Evolutionary conservation across 2,113 vertebrate species (phyloP).

Genomic region (Pyrgilauda ruficollis): DNA sequence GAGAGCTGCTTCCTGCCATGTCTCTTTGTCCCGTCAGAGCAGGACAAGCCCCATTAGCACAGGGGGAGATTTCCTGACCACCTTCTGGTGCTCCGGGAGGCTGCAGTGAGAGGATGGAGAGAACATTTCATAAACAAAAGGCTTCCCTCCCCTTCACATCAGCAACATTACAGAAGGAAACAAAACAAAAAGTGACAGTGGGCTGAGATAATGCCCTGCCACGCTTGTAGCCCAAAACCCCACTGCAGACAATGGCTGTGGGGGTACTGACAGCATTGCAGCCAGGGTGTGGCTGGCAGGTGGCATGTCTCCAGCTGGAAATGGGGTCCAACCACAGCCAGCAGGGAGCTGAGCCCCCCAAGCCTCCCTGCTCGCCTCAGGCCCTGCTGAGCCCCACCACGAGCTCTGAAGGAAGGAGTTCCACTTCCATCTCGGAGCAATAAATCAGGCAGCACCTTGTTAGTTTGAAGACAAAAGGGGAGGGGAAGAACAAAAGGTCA

Average conservation of each 20-base stretch:
- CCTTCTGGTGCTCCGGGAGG: background rate
- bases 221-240: background rate
- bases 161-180: background rate
- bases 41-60: background rate
- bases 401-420: background rate
- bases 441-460: background rate
- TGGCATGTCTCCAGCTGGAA: background rate
- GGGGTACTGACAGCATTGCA: background rate
- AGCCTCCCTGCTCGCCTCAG: background rate
- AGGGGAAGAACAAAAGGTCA: slow-evolving; percentile 25
- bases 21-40: background rate
- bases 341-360: background rate
- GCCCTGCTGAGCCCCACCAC: accelerated
- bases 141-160: background rate
- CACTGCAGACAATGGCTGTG: background rate
- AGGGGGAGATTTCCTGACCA: background rate
- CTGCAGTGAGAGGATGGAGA: background rate
- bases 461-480: background rate
- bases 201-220: background rate
- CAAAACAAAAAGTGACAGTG: background rate
- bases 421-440: background rate
- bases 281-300: background rate
- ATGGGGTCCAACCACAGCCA: background rate
- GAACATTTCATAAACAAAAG: background rate
- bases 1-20: background rate